Base-by-base conservation (phyloP, 2,797 vertebrate species). In the Rhynchonycteris naso region DNA sequence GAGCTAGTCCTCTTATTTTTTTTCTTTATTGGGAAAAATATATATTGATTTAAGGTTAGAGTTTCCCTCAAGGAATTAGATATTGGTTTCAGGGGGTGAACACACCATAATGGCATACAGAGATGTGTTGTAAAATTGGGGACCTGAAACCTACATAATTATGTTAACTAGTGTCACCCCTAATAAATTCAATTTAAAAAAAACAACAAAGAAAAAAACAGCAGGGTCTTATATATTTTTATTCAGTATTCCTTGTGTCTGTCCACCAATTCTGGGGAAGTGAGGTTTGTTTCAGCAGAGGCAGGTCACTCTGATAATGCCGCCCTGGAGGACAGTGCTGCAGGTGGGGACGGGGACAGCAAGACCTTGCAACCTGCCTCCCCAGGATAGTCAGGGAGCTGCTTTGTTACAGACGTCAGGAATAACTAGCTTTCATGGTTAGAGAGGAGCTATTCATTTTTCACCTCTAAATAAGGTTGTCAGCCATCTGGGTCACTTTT, bases 401-500 rank as follows among this genome's bases (percentile, higher is more conserved):
- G 43, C 24, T 33, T 80, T 75, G 43, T 71, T 50, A 28, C 4
- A 85, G 30, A 30, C 38, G 28, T 8, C 33, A 43, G 56, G 68
- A 59, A 35, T 0, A 2, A n/a, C 76, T 47, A 26, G 68, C 56
- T 19, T 68, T 59, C 47, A 12, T 58, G 65, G 47, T 65, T 85
- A 71, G 30, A 88, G 81, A 87, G 76, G 85, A 68, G 11, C 43
- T 71, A 18, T 71, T 80, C 28, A 12, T 61, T 85, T 85, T 61
- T 59, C 61, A 59, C 68, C 78, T 86, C 84, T 56, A 26, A 85
- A 72, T 80, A 76, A 93, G 38, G 21, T 26, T 91, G 71, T 84
- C 56, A 81, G 79, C 56, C 80, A 89, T 93, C 89, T 93, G 83
- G 79, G 92, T 89, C 79, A 71, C 12, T 91, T 96, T 94, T 75